Base-by-base conservation (phyloP, 1,140 invertebrate genomes). In the Eubasilissa regina region DNA sequence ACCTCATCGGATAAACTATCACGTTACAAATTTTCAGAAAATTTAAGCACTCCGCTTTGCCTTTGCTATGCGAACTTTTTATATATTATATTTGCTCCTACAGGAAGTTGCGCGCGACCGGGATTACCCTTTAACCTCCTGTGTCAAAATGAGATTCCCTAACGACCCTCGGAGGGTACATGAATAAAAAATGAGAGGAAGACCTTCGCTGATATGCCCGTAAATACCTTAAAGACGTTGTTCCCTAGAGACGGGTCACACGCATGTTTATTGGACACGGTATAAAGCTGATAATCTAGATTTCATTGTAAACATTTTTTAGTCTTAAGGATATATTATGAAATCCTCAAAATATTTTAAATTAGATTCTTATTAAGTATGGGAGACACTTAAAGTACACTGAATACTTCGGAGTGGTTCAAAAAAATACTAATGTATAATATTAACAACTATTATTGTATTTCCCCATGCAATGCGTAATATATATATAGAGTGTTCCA, bases 131-230 rank as follows among this genome's bases (percentile, higher is more conserved):
- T 68, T 35, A 43, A 19, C 44, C 43, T 47, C 44, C 44, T 68
- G 35, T 68, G 64, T 68, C 64, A 68, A 68, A 68, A 68, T 68
- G 64, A 68, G 64, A 68, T 68, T 68, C 64, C 64, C 64, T 68
- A 68, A 68, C 64, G 64, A 68, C 17, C 64, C 64, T 68, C 19
- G 44, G 64, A 47, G 64, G 64, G 43, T 68, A 17, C 44, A 68
- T 68, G 64, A 68, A 68, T 68, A 68, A 68, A 68, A 68, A 68
- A 68, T 68, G 64, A 68, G 64, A 15, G 12, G 44, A 21, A 64
- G 15, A 68, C 64, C 64, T 68, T 68, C 64, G 64, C 64, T 68
- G 64, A 68, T 64, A 64, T 68, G 44, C 64, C 64, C 45, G 43
- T 68, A 68, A 68, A 68, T 68, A 68, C 64, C 64, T 68, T 68